Evolutionary conservation across 2,113 vertebrate species (phyloP).

Genomic region (Carettochelys insculpta): DNA sequence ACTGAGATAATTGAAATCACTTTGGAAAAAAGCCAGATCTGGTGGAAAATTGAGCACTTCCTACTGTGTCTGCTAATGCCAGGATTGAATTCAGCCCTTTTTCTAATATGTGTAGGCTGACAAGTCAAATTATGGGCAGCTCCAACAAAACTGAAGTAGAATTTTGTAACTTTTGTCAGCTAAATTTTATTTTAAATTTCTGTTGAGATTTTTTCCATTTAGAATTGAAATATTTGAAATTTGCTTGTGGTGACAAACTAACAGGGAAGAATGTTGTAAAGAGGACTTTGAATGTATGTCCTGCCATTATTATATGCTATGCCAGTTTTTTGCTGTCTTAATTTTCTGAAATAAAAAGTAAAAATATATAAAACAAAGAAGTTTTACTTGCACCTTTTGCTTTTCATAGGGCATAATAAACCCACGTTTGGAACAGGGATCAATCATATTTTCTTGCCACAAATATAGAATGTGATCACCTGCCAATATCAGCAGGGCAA

Average conservation of each 20-base stretch:
- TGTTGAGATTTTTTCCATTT: not conserved
- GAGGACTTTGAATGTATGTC: not conserved
- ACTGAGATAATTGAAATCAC: slow-evolving; percentile 40
- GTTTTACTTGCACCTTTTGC: not conserved
- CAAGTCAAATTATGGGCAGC: not conserved
- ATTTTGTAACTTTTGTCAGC: not conserved
- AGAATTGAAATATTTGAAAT: not conserved
- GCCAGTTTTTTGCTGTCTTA: not conserved
- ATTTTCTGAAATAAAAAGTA: not conserved
- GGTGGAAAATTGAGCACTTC: not conserved
- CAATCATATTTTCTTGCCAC: not conserved
- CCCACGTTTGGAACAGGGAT: not conserved
- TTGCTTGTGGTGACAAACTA: not conserved
- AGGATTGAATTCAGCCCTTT: slow-evolving; percentile 3
- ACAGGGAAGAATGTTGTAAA: not conserved
- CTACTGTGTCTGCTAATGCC: not conserved
- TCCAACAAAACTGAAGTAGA: not conserved
- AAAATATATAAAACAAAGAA: not conserved
- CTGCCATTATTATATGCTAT: not conserved
- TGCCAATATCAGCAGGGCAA: not conserved
- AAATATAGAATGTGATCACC: not conserved
- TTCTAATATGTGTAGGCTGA: not conserved
- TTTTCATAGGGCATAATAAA: not conserved
- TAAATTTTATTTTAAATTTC: not conserved
- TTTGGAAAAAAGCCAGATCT: not conserved